Conservation (phyloP, 2,113 vertebrate genomes). For the Psilopsiagon aurifrons region DNA sequence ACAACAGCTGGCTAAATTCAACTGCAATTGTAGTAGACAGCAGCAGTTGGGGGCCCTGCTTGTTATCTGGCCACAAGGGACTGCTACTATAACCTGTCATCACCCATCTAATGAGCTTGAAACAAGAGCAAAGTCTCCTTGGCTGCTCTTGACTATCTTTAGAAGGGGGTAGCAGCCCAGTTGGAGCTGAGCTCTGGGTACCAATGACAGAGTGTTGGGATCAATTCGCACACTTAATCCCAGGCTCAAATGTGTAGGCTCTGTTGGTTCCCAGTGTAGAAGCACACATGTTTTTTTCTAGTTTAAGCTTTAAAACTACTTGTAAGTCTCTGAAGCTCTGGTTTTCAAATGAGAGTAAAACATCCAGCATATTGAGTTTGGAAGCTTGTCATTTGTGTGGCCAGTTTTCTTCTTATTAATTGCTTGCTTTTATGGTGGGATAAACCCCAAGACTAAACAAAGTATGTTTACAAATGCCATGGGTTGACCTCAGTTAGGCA, state of each 20-base stretch:
- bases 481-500: not conserved
- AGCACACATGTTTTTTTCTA: not conserved
- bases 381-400: not conserved
- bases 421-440: not conserved
- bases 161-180: slow-evolving; percentile 3
- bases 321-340: not conserved
- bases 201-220: slow-evolving; percentile 51
- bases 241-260: not conserved
- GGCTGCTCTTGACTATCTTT: not conserved
- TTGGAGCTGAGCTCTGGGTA: not conserved
- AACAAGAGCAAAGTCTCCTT: slow-evolving; percentile 42
- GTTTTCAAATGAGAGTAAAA: not conserved
- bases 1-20: slow-evolving; percentile 56
- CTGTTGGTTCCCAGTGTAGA: not conserved
- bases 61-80: slow-evolving; percentile 3
- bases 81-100: slow-evolving; percentile 55
- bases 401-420: not conserved
- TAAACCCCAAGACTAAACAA: slow-evolving; percentile 3
- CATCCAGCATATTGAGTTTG: not conserved
- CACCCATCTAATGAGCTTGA: slow-evolving; percentile 67
- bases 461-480: not conserved
- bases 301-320: not conserved
- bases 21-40: slow-evolving; percentile 36
- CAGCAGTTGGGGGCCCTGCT: slow-evolving; percentile 55
- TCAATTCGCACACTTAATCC: slow-evolving; percentile 51